phyloP scores from a whole-genome alignment of 2,113 vertebrate species.

The Elachura formosa region DNA sequence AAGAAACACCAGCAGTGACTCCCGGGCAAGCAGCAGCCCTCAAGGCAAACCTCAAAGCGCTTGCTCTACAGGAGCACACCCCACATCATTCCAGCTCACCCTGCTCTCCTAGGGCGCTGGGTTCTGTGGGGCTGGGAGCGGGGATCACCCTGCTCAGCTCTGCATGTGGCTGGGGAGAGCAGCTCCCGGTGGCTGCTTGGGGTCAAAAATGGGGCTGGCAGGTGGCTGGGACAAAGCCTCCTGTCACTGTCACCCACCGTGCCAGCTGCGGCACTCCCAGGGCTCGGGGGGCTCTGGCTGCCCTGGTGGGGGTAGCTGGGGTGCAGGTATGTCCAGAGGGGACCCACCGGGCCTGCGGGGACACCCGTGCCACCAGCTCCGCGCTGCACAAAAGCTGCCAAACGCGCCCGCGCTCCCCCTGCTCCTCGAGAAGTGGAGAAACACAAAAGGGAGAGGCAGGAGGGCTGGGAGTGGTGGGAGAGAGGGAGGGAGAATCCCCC shows the following conservation, averaged over 20 bases:
- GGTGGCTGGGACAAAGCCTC: not conserved
- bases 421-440: not conserved
- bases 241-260: not conserved
- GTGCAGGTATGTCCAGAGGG: not conserved
- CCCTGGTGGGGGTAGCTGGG: not conserved
- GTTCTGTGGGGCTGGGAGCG: not conserved
- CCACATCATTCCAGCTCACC: not conserved
- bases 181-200: not conserved
- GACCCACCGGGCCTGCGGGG: not conserved
- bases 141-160: not conserved
- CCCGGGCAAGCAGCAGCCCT: not conserved
- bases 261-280: accelerated
- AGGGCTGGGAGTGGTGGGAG: not conserved
- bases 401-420: not conserved
- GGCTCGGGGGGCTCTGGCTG: not conserved
- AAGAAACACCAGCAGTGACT: not conserved
- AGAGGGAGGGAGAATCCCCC: not conserved
- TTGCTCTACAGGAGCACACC: not conserved
- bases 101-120: accelerated
- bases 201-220: not conserved
- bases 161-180: not conserved
- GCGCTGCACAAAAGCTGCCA: not conserved
- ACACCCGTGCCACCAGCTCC: not conserved
- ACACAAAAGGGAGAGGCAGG: slow-evolving; percentile 37
- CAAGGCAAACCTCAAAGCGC: not conserved